phyloP scores from a whole-genome alignment of 1,140 invertebrate species.

The Aphidius ervi region DNA sequence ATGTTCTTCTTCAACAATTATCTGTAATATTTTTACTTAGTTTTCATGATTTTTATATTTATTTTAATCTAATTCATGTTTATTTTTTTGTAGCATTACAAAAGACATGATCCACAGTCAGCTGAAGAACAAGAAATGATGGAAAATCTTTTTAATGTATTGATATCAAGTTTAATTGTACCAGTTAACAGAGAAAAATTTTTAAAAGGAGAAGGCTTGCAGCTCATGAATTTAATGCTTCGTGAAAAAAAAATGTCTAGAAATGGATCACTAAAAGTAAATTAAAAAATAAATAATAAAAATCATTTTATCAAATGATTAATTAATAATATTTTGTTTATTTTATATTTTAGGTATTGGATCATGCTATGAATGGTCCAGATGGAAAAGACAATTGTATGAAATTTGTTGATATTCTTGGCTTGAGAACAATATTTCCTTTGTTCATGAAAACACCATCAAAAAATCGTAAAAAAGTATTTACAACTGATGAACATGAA shows the following conservation, averaged over 20 bases:
- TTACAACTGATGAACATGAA: slow-evolving; percentile 89
- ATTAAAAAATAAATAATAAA: neutral
- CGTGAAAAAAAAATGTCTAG: slow-evolving; percentile 95
- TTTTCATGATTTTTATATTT: slow-evolving; percentile 14
- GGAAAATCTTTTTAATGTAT: slow-evolving; percentile 96
- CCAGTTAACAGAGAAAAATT: slow-evolving; percentile 87
- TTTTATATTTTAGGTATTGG: slow-evolving; percentile 59
- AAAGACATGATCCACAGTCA: slow-evolving; percentile 85
- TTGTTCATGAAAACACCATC: slow-evolving; percentile 98
- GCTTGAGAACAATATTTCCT: slow-evolving; percentile 93
- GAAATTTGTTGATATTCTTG: slow-evolving; percentile 98
- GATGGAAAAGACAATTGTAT: slow-evolving; percentile 95
- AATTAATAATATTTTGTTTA: neutral
- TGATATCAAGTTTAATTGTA: slow-evolving; percentile 91
- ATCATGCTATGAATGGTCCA: slow-evolving; percentile 89
- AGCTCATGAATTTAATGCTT: slow-evolving; percentile 96
- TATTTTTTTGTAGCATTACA: slow-evolving; percentile 71
- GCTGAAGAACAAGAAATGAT: slow-evolving; percentile 96
- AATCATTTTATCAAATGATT: neutral
- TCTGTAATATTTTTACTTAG: slow-evolving; percentile 79
- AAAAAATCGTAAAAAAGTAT: slow-evolving; percentile 76
- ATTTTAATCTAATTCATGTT: slow-evolving; percentile 4
- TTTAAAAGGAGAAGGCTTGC: slow-evolving; percentile 89
- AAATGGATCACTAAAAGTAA: slow-evolving; percentile 89
- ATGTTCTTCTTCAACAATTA: slow-evolving; percentile 91